These are phyloP conservation scores for Taenaris catops DNA, from an alignment of 2,888 invertebrate genomes.

Conservation along the genomic window DNA sequence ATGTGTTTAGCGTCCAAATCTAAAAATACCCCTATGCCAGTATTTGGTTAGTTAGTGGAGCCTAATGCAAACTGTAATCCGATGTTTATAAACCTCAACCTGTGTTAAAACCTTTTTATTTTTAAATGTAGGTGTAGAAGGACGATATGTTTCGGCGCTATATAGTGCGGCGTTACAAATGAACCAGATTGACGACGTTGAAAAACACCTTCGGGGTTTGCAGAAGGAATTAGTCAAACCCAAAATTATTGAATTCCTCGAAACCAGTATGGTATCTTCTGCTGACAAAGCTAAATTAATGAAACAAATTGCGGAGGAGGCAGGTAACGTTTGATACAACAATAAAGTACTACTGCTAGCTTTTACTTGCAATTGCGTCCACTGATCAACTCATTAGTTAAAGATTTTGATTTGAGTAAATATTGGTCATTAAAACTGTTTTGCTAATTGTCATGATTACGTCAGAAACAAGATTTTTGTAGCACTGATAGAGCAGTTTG, in stretches of 20 bases:
- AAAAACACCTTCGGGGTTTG: slow-evolving; percentile 38
- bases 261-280: slow-evolving; percentile 47
- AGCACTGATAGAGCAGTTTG: too few species aligned
- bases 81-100: too few species aligned
- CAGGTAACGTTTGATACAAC: slow-evolving; percentile 30
- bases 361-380: too few species aligned
- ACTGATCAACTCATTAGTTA: too few species aligned
- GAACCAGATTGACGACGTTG: slow-evolving; percentile 48
- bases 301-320: slow-evolving; percentile 36
- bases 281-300: slow-evolving; percentile 45
- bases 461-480: too few species aligned
- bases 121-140: slow-evolving; percentile 52
- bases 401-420: too few species aligned
- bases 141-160: slow-evolving; percentile 55
- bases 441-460: too few species aligned
- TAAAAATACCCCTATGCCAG: slow-evolving; percentile 42
- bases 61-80: too few species aligned
- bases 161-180: slow-evolving; percentile 50
- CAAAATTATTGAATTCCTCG: slow-evolving; percentile 49
- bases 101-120: too few species aligned
- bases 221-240: slow-evolving; percentile 43
- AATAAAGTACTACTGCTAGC: too few species aligned
- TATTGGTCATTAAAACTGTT: too few species aligned
- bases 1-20: slow-evolving; percentile 30
- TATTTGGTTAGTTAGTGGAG: slow-evolving; percentile 41